Evolutionary conservation across 2,113 vertebrate species (phyloP).

Genomic region (Narcine bancroftii): DNA sequence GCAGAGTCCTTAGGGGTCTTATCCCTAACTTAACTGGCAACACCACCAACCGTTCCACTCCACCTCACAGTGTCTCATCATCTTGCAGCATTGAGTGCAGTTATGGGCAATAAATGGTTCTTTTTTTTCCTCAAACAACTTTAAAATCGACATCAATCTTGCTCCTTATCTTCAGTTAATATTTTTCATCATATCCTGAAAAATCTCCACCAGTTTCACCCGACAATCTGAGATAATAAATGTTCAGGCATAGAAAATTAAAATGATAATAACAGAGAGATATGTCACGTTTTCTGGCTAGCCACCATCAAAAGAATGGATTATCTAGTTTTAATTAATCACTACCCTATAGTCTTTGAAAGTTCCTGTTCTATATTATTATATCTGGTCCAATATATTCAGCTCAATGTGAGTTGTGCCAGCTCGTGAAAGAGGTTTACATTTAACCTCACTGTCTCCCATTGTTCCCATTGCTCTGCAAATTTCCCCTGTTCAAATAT

Average conservation of each 20-base stretch:
- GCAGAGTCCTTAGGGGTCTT: no score
- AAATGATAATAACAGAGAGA: neutral
- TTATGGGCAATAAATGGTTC: neutral
- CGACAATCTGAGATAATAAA: neutral
- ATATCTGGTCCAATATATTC: neutral
- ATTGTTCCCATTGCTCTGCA: no score
- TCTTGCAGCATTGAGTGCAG: neutral
- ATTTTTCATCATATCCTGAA: neutral
- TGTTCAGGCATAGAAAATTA: neutral
- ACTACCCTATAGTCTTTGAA: neutral
- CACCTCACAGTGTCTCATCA: no score
- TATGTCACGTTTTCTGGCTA: neutral
- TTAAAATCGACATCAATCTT: neutral
- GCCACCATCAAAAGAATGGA: neutral
- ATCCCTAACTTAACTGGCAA: no score
- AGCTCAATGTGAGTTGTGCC: no score
- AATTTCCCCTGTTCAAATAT: no score
- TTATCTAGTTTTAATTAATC: neutral
- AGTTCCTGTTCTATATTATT: neutral
- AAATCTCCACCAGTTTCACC: neutral
- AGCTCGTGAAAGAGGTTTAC: no score
- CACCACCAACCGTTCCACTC: no score
- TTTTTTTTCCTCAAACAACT: neutral
- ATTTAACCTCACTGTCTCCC: no score
- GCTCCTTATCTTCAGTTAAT: neutral